A percentile compares a stretch with the other conserved stretches of the same genome.
These are phyloP conservation scores for Morbakka virulenta DNA, from an alignment of 30 jellyfish, hydroid and myxozoan genomes.

Conservation along the genomic window DNA sequence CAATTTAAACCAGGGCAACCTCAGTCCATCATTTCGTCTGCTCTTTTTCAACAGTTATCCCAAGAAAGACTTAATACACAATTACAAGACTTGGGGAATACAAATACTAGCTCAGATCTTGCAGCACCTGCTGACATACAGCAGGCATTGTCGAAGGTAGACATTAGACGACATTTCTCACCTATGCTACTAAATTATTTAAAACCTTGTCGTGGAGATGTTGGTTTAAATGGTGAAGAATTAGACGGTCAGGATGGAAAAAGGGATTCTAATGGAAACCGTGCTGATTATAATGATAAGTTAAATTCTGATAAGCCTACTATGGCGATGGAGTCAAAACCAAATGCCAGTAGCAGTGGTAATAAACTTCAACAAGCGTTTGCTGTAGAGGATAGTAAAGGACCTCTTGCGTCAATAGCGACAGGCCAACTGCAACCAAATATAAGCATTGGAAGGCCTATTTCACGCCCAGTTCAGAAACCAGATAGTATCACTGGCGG, in stretches of 20 bases:
- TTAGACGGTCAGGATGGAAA: not conserved
- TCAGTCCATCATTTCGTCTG: not conserved
- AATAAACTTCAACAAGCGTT: not conserved
- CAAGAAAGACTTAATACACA: not conserved
- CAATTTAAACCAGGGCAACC: not conserved
- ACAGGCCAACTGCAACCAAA: constrained; percentile 53
- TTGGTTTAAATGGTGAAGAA: constrained; percentile 38
- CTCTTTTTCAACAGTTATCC: not conserved
- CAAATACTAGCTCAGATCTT: constrained; percentile 4
- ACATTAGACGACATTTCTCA: constrained; percentile 56
- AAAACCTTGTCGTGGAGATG: constrained; percentile 36
- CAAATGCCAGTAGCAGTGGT: not conserved
- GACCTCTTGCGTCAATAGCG: not conserved
- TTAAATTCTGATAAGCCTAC: not conserved
- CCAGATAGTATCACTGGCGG: constrained; percentile 83
- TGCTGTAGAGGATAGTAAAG: not conserved
- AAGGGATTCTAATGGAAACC: not conserved
- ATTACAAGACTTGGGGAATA: not conserved
- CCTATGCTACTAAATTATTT: constrained; percentile 59
- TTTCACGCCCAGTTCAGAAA: constrained; percentile 46
- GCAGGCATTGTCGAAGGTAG: constrained; percentile 42
- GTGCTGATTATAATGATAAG: not conserved
- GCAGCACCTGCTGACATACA: constrained; percentile 62
- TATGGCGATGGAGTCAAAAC: not conserved
- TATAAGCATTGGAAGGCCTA: constrained; percentile 80